Percentiles rank a stretch among this genome's conserved stretches.
These are phyloP conservation scores for Synanthedon myopaeformis DNA, from an alignment of 2,888 invertebrate species.

Conservation along the genomic window DNA sequence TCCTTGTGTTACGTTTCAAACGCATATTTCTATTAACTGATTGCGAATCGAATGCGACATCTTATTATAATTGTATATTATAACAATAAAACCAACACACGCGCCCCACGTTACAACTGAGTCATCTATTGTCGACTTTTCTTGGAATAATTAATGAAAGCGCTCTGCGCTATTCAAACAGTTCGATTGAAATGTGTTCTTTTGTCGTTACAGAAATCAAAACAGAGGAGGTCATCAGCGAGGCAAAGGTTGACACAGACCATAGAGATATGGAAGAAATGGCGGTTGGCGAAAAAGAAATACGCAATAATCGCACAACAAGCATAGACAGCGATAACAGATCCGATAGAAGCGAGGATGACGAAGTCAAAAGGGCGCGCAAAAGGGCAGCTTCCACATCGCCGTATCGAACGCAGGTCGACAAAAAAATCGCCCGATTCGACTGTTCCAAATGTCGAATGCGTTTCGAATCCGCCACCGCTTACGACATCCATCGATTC, in stretches of 20 bases:
- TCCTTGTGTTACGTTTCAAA: background rate
- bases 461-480: constrained; percentile 79
- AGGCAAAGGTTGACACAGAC: constrained; percentile 52
- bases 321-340: constrained; percentile 70
- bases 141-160: constrained; percentile 63
- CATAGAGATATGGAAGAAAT: constrained; percentile 37
- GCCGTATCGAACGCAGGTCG: constrained; percentile 43
- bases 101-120: constrained; percentile 42
- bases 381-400: constrained; percentile 55
- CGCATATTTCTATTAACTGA: constrained; percentile 40
- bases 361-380: constrained; percentile 40
- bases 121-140: constrained; percentile 65
- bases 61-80: constrained; percentile 34
- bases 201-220: constrained; percentile 67
- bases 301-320: constrained; percentile 43
- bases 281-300: constrained; percentile 39
- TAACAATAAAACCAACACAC: constrained; percentile 32
- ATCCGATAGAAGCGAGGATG: constrained; percentile 67
- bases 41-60: constrained; percentile 34
- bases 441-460: constrained; percentile 81
- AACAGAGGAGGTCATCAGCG: constrained; percentile 59
- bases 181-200: constrained; percentile 18
- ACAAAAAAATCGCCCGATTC: constrained; percentile 54
- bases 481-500: constrained; percentile 77
- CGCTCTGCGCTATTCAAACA: constrained; percentile 58